These are phyloP conservation scores for Syrista parreyssii DNA, from an alignment of 2,888 invertebrate genomes.

Conservation along the genomic window DNA sequence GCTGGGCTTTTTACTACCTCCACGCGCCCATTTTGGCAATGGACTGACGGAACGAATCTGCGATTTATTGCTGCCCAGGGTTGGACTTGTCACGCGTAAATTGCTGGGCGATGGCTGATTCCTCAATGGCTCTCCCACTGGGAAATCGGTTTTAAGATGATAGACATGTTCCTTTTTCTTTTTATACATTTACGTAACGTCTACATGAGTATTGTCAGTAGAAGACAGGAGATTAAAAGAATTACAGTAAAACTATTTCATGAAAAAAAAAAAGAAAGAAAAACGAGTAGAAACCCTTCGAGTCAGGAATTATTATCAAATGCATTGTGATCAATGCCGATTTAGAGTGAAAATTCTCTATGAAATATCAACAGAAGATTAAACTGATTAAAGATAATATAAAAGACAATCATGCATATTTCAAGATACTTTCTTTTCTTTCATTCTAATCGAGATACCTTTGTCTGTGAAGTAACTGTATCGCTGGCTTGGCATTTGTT, in stretches of 20 bases:
- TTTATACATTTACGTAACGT: not conserved
- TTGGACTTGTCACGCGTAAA: slow-evolving; percentile 65
- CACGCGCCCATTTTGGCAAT: slow-evolving; percentile 71
- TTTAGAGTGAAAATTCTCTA: not conserved
- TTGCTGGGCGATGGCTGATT: slow-evolving; percentile 68
- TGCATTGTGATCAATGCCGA: not conserved
- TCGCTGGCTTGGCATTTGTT: slow-evolving; percentile 62
- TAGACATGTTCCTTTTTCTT: not conserved
- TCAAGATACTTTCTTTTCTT: slow-evolving; percentile 25
- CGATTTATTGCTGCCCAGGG: slow-evolving; percentile 52
- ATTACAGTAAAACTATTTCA: not conserved
- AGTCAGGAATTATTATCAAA: not conserved
- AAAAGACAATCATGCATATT: slow-evolving; percentile 38
- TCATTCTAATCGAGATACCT: slow-evolving; percentile 64
- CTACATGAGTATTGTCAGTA: not conserved
- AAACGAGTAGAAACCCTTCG: slow-evolving; percentile 18
- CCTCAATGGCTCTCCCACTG: slow-evolving; percentile 70
- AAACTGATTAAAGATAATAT: not conserved
- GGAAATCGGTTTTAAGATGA: slow-evolving; percentile 8
- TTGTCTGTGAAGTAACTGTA: slow-evolving; percentile 69
- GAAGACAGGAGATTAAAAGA: not conserved
- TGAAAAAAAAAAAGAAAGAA: slow-evolving; percentile 21
- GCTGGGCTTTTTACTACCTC: slow-evolving; percentile 62
- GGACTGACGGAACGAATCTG: slow-evolving; percentile 69
- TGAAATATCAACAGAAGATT: slow-evolving; percentile 8